Evolutionary conservation across 2,797 vertebrate genomes (phyloP).

Genomic region (Enteromius treurensis): DNA sequence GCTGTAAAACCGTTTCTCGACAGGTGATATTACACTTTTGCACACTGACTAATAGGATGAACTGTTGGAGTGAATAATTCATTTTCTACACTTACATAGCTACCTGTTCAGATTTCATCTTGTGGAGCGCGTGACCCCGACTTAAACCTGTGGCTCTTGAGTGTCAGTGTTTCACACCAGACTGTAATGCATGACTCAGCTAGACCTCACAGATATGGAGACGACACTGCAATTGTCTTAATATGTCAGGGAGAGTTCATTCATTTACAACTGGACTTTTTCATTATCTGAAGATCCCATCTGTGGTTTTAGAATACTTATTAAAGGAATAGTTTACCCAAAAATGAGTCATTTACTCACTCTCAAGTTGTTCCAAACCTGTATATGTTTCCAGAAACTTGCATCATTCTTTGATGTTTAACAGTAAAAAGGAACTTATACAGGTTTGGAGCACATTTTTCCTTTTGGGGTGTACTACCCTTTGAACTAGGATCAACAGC

Average conservation of each 20-base stretch:
- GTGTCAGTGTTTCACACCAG: slow-evolving; percentile 24
- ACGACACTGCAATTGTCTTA: slow-evolving; percentile 20
- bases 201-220: slow-evolving; percentile 21
- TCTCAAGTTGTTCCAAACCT: neutral
- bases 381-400: neutral
- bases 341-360: neutral
- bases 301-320: neutral
- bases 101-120: slow-evolving; percentile 55
- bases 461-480: neutral
- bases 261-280: slow-evolving; percentile 4
- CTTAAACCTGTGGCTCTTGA: slow-evolving; percentile 39
- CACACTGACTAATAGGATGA: slow-evolving; percentile 37
- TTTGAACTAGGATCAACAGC: neutral
- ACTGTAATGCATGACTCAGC: slow-evolving; percentile 24
- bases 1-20: slow-evolving; percentile 21
- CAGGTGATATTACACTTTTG: slow-evolving; percentile 49
- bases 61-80: slow-evolving; percentile 48
- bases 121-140: slow-evolving; percentile 35
- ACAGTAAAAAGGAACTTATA: neutral
- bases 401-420: neutral
- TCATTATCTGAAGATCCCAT: slow-evolving; percentile 8
- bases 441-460: neutral
- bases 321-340: neutral
- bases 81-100: slow-evolving; percentile 41
- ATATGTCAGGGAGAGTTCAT: slow-evolving; percentile 23